A percentile compares a stretch with the other conserved stretches of the same genome.
Conservation (phyloP, 2,888 invertebrate species). For the Aproaerema taeniolella region DNA sequence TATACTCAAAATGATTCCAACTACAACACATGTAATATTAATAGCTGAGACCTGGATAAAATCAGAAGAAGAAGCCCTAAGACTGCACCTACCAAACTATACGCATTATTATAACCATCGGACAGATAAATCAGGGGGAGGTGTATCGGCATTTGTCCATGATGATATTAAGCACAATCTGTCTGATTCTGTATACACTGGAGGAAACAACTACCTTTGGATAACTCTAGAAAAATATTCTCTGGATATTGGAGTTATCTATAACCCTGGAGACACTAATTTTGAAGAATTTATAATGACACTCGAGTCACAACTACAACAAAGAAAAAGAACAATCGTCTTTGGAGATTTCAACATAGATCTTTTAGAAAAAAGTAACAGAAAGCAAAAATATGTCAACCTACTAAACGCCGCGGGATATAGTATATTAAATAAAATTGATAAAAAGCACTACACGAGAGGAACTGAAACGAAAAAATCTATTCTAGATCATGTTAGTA, state of each 20-base stretch:
- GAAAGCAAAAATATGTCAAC: conserved; percentile 5
- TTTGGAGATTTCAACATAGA: conserved; percentile 23
- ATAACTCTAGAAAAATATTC: conserved; percentile 18
- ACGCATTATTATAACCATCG: conserved; percentile 24
- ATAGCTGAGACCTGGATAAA: conserved; percentile 1
- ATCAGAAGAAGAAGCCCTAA: conserved; percentile 13
- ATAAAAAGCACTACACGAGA: conserved; percentile 16
- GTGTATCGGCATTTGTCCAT: conserved; percentile 24
- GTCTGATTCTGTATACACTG: conserved; percentile 14
- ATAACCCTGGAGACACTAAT: conserved; percentile 21
- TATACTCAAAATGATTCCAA: background rate
- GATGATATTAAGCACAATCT: conserved; percentile 19
- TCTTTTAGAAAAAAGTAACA: conserved; percentile 13
- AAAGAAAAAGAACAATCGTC: conserved; percentile 17
- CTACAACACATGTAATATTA: background rate
- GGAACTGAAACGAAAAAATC: conserved; percentile 16
- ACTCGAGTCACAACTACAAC: conserved; percentile 16
- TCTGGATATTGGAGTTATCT: conserved; percentile 21
- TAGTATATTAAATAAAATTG: conserved; percentile 16
- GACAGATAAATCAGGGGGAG: conserved; percentile 22
- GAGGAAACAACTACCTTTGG: conserved; percentile 26
- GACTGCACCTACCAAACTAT: conserved; percentile 17
- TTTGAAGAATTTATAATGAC: conserved; percentile 14
- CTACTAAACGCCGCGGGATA: conserved; percentile 12
- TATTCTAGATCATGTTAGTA: conserved; percentile 19